Evolutionary conservation across 2,888 invertebrate genomes (phyloP).

Genomic region (Dicyrtoma fusca): DNA sequence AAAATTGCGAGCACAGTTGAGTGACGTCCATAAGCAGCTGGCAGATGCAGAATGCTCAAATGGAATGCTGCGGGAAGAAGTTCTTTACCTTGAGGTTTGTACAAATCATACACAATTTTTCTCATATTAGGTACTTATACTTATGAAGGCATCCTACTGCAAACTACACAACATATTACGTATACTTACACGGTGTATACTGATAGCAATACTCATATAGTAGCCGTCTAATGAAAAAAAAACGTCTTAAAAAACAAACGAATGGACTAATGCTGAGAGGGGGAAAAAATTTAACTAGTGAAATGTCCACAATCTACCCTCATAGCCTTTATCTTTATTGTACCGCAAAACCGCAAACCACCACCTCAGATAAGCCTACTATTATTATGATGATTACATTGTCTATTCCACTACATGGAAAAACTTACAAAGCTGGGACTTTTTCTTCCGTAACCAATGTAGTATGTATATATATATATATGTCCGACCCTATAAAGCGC

Average conservation of each 20-base stretch:
- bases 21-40: slow-evolving; percentile 60
- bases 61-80: slow-evolving; percentile 71
- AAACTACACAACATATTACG: background rate
- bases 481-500: background rate
- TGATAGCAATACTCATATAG: too few relatives aligned
- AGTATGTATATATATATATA: background rate
- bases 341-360: slow-evolving; percentile 7
- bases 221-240: too few relatives aligned
- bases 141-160: background rate
- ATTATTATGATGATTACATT: background rate
- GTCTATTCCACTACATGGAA: background rate
- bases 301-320: background rate
- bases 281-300: background rate
- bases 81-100: slow-evolving; percentile 60
- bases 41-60: slow-evolving; percentile 71
- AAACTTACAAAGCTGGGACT: too few relatives aligned
- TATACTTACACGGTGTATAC: too few relatives aligned
- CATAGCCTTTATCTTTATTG: slow-evolving; percentile 13
- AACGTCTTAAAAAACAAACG: background rate
- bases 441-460: too few relatives aligned
- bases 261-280: too few relatives aligned
- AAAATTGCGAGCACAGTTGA: slow-evolving; percentile 54
- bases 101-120: slow-evolving; percentile 12
- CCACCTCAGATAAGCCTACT: background rate
- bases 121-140: too few relatives aligned